These are phyloP conservation scores for Tangara arthus DNA, from an alignment of 2,797 vertebrate genomes.

Conservation along the genomic window DNA sequence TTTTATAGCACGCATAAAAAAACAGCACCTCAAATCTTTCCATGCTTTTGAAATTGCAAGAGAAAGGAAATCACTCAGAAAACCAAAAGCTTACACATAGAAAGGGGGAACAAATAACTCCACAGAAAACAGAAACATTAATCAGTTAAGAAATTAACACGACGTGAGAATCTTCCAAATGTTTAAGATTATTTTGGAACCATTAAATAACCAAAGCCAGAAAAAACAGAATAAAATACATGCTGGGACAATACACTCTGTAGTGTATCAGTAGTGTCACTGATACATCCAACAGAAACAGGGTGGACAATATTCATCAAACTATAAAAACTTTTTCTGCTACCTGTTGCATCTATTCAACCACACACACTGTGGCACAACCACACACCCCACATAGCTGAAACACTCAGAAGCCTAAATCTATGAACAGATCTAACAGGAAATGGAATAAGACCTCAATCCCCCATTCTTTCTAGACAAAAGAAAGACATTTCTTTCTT, in stretches of 20 bases:
- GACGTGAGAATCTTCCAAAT: neutral
- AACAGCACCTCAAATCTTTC: neutral
- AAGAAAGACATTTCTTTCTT: neutral
- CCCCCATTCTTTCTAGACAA: neutral
- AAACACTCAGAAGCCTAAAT: neutral
- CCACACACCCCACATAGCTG: neutral
- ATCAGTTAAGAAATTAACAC: neutral
- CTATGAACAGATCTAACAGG: neutral
- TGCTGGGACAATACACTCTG: neutral
- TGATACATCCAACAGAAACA: neutral
- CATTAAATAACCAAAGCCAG: neutral
- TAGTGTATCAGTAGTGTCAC: neutral
- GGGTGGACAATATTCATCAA: neutral
- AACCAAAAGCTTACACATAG: accelerated
- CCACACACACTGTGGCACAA: neutral
- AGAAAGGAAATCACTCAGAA: neutral
- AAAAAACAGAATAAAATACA: neutral
- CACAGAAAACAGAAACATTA: neutral
- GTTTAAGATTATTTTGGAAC: neutral
- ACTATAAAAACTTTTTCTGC: neutral
- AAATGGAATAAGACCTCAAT: neutral
- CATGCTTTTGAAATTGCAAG: neutral
- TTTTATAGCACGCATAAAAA: neutral
- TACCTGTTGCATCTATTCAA: neutral
- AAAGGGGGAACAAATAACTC: neutral